Base-by-base conservation (phyloP, 2,888 invertebrate genomes). In the Kryphioiulus occultus region DNA sequence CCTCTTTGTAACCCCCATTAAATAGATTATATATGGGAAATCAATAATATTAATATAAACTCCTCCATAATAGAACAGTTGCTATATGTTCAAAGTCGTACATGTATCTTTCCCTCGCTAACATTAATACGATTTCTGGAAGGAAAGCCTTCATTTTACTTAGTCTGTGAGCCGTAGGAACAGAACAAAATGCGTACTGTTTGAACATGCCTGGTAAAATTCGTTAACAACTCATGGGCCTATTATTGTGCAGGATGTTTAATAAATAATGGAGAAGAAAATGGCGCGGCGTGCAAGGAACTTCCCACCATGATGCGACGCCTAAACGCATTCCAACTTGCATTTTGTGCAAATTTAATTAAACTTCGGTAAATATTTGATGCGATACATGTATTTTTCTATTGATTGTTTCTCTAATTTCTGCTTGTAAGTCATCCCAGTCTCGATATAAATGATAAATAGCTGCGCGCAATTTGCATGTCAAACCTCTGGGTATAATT, bases 21-120 rank as follows among this genome's bases (percentile, higher is more conserved):
- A 78, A 78, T 78, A 78, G 78, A 78, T 78, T 78, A 78, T 78
- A 15, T 78, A 78, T 78, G 78, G 78, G 78, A 78, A 78, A 78
- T 78, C 78, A 78, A 78, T 78, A 78, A 78, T 78, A 78, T 78
- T 78, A 78, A 78, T 78, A 78, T 78, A 78, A 78, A 78, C 78
- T 78, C 12, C 15, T 78, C 22, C 78, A 22, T 30, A 78, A 78
- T 30, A 78, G 78, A 78, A 78, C 78, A 78, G 30, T 26, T 12
- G 78, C 12, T 78, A 78, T 15, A 44, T 78, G 78, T 78, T 10
- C 30, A 30, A 59, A 59, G 78, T 78, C 30, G 4, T 78, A 30
- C 30, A 59, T n/a, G n/a, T n/a, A n/a, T 7, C 78, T 30, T 78
- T 78, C 22, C 30, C 78, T 15, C 26, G 22, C 22, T 22, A 59